Base-by-base conservation (phyloP, 2,113 vertebrate species). In the Trachemys scripta region DNA sequence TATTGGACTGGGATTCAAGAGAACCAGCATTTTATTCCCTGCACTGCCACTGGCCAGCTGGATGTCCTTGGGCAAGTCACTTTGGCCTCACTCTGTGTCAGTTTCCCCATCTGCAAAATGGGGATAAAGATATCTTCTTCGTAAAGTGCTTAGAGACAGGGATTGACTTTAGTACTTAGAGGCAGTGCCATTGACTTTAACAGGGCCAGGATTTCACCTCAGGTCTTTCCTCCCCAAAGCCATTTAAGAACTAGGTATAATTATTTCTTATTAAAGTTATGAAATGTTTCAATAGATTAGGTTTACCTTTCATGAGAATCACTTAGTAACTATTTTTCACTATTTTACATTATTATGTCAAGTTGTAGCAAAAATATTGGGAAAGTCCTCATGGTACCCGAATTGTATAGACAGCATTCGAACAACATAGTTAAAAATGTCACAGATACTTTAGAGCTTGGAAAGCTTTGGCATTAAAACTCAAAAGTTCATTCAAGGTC, bases 401-500 rank as follows among this genome's bases (percentile, higher is more conserved):
- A 95, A 93, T 53, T 81, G 38, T 54, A 80, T 4, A 84, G 24
- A 90, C 92, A 42, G 59, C 38, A 88, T 75, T 88, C 91, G 53
- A 96, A 93, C 89, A 94, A 49, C 16, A 88, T 35, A 88, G 59
- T 0, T 3, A 91, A 92, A 78, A 82, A 9, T 3, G 8, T 35
- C 95, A 91, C 65, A 42, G 95, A 90, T 31, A 95, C 82, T 59
- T 96, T 10, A 87, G 82, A 96, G 92, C 47, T 85, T 92, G 45
- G 62, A 96, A 94, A 92, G 89, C 22, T 24, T 85, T 96, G 96
- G 87, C 90, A 96, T 35, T 50, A 47, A 94, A 94, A 42, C 81
- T 84, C 10, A 85, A 94, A 92, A 87, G 95, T 76, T 97, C 90
- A 89, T 86, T 88, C 86, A 62, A 22, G 87, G 90, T 95, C 95